Percentiles rank a stretch among this genome's conserved stretches.
phyloP scores from a whole-genome alignment of 2,113 vertebrate species.

The Ardeotis arabs region DNA sequence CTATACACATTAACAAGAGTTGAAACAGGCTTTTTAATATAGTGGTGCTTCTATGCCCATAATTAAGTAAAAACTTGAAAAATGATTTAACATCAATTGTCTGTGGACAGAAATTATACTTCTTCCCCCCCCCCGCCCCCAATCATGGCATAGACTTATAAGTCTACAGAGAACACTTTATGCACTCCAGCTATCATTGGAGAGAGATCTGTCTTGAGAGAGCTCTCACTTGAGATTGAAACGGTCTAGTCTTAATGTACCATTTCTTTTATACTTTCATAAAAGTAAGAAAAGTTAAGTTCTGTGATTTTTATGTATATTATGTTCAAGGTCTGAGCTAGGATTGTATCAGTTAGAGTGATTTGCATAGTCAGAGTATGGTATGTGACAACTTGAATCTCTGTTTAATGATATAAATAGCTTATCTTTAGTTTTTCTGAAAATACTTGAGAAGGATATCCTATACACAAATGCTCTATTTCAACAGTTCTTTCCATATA shows the following conservation, averaged over 20 bases:
- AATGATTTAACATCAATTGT: background rate
- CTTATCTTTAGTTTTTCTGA: slow-evolving; percentile 1
- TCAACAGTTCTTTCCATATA: background rate
- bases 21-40: background rate
- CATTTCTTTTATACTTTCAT: background rate
- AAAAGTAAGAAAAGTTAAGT: background rate
- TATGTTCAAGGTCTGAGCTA: background rate
- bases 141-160: background rate
- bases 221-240: background rate
- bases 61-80: background rate
- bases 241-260: background rate
- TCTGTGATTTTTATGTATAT: background rate
- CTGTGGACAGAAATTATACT: accelerated
- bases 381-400: background rate
- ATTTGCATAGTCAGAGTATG: background rate
- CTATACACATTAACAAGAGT: background rate
- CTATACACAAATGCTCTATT: background rate
- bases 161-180: background rate
- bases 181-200: background rate
- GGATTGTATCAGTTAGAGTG: background rate
- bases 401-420: background rate
- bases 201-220: too few relatives aligned
- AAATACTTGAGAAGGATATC: background rate
- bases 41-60: background rate
- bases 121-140: background rate